These are phyloP conservation scores for Homarus gammarus DNA, from an alignment of 2,888 invertebrate species.

Conservation along the genomic window DNA sequence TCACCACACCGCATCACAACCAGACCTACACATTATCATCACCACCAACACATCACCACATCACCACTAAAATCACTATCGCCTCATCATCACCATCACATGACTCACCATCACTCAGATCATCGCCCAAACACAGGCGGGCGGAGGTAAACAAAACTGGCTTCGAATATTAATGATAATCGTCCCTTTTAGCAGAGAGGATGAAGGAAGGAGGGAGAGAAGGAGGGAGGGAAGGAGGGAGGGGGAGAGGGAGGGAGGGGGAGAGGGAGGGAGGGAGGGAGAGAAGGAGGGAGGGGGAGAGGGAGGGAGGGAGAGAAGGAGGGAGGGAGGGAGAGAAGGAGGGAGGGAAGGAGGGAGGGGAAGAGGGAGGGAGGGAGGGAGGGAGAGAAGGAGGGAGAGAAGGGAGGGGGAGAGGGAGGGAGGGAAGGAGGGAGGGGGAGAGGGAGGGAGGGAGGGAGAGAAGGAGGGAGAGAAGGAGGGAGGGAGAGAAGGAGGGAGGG, in stretches of 20 bases:
- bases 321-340: not conserved
- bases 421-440: not conserved
- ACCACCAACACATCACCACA: too few relatives aligned
- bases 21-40: not conserved
- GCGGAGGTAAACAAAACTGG: too few relatives aligned
- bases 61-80: too few relatives aligned
- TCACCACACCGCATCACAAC: too few relatives aligned
- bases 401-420: not conserved
- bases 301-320: constrained; percentile 5
- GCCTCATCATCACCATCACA: too few relatives aligned
- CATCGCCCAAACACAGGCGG: not conserved
- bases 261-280: not conserved
- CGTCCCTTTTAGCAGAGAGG: too few relatives aligned
- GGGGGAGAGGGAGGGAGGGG: not conserved
- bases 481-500: not conserved
- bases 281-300: not conserved
- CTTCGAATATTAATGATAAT: too few relatives aligned
- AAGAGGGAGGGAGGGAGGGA: not conserved
- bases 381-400: not conserved
- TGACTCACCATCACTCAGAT: too few relatives aligned
- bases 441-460: not conserved
- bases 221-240: not conserved
- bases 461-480: not conserved
- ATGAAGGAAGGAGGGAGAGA: too few relatives aligned
- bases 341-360: not conserved